These are phyloP conservation scores for Parazoanthus swiftii DNA, from an alignment of 92 coral and sea anemone genomes.

Conservation along the genomic window DNA sequence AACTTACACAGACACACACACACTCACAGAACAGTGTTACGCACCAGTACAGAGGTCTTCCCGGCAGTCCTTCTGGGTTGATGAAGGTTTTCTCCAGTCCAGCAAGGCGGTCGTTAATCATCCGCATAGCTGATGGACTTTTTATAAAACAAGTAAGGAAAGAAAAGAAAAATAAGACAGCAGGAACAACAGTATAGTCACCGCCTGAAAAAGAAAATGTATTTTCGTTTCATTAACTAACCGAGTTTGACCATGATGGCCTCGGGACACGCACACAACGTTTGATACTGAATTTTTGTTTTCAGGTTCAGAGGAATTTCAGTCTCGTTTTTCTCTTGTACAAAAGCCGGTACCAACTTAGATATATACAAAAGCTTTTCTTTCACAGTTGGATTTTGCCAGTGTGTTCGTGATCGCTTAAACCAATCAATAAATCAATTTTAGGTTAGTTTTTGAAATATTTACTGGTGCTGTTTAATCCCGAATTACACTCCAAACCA, in stretches of 20 bases:
- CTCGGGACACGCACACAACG: not conserved
- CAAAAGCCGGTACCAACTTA: no score
- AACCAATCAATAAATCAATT: no score
- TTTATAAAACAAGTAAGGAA: not conserved
- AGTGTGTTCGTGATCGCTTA: no score
- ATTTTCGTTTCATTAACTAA: not conserved
- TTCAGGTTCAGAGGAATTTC: not conserved
- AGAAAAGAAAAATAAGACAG: not conserved
- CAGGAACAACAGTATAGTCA: no score
- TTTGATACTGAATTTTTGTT: not conserved
- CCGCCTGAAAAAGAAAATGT: not conserved
- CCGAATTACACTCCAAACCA: no score
- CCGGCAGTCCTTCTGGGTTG: slow-evolving; percentile 81
- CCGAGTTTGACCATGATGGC: not conserved
- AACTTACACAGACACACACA: no score
- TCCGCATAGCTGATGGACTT: slow-evolving; percentile 58
- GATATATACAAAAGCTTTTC: no score
- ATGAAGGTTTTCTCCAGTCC: slow-evolving; percentile 83
- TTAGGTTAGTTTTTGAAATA: no score
- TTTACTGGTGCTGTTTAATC: no score
- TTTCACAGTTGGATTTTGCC: no score
- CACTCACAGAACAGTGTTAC: slow-evolving; percentile 1
- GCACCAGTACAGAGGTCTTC: slow-evolving; percentile 85
- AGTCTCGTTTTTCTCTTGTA: no score
- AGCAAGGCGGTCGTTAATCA: slow-evolving; percentile 73